These are phyloP conservation scores for Xylocopa sonorina DNA, from an alignment of 1,140 invertebrate genomes.

Conservation along the genomic window DNA sequence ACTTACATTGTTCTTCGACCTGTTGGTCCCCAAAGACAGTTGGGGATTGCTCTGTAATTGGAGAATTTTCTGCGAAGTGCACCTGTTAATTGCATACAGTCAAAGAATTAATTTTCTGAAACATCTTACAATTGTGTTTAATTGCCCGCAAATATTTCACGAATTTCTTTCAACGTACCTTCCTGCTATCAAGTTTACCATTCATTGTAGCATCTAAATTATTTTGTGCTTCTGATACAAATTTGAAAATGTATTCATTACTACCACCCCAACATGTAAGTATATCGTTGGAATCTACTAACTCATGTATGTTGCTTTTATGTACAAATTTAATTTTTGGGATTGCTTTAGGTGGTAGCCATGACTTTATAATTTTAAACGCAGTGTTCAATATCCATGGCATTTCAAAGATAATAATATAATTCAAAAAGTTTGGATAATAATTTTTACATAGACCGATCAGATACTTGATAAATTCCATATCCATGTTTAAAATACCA, in stretches of 20 bases:
- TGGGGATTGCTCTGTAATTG: constrained; percentile 76
- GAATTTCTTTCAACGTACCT: constrained; percentile 73
- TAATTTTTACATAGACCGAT: constrained; percentile 94
- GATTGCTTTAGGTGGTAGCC: constrained; percentile 93
- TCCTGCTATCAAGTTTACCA: constrained; percentile 82
- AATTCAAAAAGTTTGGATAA: constrained; percentile 95
- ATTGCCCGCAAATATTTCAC: neutral
- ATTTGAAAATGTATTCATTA: constrained; percentile 89
- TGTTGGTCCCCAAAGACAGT: constrained; percentile 72
- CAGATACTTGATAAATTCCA: constrained; percentile 92
- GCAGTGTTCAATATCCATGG: constrained; percentile 96
- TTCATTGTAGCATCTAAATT: constrained; percentile 70
- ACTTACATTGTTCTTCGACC: constrained; percentile 71
- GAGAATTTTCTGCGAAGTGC: constrained; percentile 84
- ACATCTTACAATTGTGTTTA: neutral
- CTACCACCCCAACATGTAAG: constrained; percentile 92
- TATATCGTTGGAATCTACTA: constrained; percentile 88
- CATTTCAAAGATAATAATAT: constrained; percentile 96
- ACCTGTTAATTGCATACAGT: constrained; percentile 75
- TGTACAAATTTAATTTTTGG: constrained; percentile 95
- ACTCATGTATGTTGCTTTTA: constrained; percentile 89
- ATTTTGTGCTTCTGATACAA: constrained; percentile 84
- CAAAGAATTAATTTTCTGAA: constrained; percentile 10
- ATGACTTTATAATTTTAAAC: constrained; percentile 95
- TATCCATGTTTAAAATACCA: constrained; percentile 93